Evolutionary conservation across 2,113 vertebrate genomes (phyloP), one percentile per base, ranked within the genome.

Genomic region (Sceloporus tristichus): DNA sequence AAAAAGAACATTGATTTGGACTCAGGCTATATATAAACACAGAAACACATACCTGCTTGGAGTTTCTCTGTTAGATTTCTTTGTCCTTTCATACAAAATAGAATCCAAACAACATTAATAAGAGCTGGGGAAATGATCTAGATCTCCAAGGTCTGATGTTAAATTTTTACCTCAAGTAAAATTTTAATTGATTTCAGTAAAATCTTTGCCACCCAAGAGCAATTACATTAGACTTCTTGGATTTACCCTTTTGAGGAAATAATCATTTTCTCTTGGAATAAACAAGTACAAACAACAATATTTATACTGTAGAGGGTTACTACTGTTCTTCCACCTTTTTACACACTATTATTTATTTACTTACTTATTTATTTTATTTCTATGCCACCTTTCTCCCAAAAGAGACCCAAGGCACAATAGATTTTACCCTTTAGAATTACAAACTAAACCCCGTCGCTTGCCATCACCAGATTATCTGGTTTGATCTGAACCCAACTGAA

Each of bases 231-330:
- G 18, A 40, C 5, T 59, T 27, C 29, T n/a, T 83, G 34, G 40
- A 84, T 75, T 40, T 75, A 74, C 19, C 25, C 19, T 19, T 56
- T 23, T 53, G 40, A 2, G 25, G 71, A 75, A 85, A 75, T 75
- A 85, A 62, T 75, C 68, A 73, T 84, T 34, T 56, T 56, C 27
- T 42, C 53, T n/a, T 71, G 53, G 19, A 85, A 85, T 59, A 74
- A 74, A 18, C n/a, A 19, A 56, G 29, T 11, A 23, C 48, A 84
- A 19, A 3, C 59, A 82, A 40, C 48, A 29, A 6, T 54, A 19
- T 85, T 85, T 13, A 75, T 9, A 62, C 16, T 38, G 19, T 54
- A 54, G 48, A 54, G 4, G 9, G 1, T 13, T 59, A 27, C 80
- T 8, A 2, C 2, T 65, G 9, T 48, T 83, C 25, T 70, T 53